Evolutionary conservation across 1,140 invertebrate species (phyloP).

Genomic region (Procambarus virginalis): DNA sequence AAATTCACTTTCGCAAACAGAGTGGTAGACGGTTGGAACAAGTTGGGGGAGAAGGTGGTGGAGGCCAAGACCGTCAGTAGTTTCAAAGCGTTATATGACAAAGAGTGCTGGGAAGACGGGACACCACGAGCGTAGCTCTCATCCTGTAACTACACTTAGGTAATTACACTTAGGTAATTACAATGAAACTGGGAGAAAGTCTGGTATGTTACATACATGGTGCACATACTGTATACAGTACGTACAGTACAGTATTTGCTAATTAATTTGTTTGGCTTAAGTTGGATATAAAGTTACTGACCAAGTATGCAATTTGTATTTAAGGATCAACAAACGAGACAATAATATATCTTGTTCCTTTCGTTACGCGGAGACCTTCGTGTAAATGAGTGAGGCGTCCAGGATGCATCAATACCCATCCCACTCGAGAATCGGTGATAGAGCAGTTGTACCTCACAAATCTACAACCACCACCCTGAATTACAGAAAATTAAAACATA

Average conservation of each 20-base stretch:
- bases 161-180: too few species aligned
- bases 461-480: constrained; percentile 92
- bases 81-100: too few species aligned
- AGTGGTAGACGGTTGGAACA: too few species aligned
- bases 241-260: not conserved
- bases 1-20: too few species aligned
- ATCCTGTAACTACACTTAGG: too few species aligned
- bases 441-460: constrained; percentile 98
- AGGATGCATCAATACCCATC: constrained; percentile 98
- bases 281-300: too few species aligned
- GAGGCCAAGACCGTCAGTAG: too few species aligned
- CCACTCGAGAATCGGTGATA: constrained; percentile 87
- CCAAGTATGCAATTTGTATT: not conserved
- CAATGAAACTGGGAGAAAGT: too few species aligned
- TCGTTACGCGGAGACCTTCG: constrained; percentile 78
- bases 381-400: constrained; percentile 85
- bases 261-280: not conserved
- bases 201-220: too few species aligned
- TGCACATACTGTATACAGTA: not conserved
- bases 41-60: too few species aligned
- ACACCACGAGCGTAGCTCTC: too few species aligned
- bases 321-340: constrained; percentile 97
- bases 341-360: constrained; percentile 96
- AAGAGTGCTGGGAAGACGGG: too few species aligned
- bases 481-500: not conserved